Evolutionary conservation across 2,113 vertebrate genomes (phyloP).

Genomic region (Eurypyga helias): DNA sequence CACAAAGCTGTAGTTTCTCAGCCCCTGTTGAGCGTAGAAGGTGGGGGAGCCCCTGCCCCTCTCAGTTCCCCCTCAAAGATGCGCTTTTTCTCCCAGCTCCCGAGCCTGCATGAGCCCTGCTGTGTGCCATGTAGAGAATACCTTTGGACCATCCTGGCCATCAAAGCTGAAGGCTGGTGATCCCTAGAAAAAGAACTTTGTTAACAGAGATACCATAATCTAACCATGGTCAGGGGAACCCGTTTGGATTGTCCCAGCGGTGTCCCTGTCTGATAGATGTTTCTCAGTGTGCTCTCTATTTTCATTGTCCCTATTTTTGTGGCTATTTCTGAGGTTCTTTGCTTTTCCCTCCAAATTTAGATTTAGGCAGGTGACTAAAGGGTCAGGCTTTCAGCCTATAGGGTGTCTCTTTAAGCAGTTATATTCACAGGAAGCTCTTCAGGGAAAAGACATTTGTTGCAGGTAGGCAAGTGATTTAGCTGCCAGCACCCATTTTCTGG

Average conservation of each 20-base stretch:
- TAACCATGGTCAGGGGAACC: not conserved
- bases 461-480: conserved; percentile 23
- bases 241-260: not conserved
- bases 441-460: not conserved
- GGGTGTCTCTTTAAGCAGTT: not conserved
- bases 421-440: not conserved
- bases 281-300: not conserved
- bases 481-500: conserved; percentile 21
- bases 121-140: not conserved
- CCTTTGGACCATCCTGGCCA: not conserved
- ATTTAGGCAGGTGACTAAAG: not conserved
- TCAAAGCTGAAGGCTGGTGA: not conserved
- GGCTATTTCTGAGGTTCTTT: not conserved
- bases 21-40: not conserved
- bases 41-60: not conserved
- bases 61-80: not conserved
- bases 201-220: not conserved
- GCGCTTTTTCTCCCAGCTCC: not conserved
- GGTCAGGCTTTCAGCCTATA: not conserved
- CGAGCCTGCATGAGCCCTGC: not conserved
- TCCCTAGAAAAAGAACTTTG: not conserved
- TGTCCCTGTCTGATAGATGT: not conserved
- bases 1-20: not conserved
- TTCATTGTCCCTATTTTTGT: not conserved
- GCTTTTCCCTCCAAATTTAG: not conserved